These are phyloP conservation scores for Ectropis grisescens DNA, from an alignment of 1,140 invertebrate species.

Conservation along the genomic window DNA sequence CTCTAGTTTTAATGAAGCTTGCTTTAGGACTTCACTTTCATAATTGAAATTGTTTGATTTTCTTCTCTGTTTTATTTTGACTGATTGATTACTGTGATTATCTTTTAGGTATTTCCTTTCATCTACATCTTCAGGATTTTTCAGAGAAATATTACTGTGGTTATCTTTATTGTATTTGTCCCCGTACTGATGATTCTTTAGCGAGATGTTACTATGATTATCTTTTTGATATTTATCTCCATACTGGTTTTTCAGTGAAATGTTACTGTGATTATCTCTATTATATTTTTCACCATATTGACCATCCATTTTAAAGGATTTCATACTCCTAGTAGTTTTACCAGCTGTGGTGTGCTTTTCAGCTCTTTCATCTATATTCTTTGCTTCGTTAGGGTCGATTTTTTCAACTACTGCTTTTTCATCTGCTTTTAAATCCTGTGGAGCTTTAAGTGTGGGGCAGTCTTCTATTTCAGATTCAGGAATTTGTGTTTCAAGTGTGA, in stretches of 20 bases:
- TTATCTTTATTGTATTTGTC: slow-evolving; percentile 57
- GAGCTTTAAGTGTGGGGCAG: slow-evolving; percentile 60
- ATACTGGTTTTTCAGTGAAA: slow-evolving; percentile 49
- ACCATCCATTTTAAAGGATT: slow-evolving; percentile 54
- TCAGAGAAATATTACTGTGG: slow-evolving; percentile 50
- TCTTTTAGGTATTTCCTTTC: slow-evolving; percentile 56
- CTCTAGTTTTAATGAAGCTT: slow-evolving; percentile 61
- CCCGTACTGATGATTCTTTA: slow-evolving; percentile 44
- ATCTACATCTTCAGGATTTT: slow-evolving; percentile 44
- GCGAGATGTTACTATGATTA: slow-evolving; percentile 55
- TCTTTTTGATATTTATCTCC: slow-evolving; percentile 52
- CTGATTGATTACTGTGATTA: slow-evolving; percentile 56
- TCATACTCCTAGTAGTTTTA: slow-evolving; percentile 47
- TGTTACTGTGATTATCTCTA: slow-evolving; percentile 54
- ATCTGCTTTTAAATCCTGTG: slow-evolving; percentile 64
- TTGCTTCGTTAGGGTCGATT: slow-evolving; percentile 48
- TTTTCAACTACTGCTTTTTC: slow-evolving; percentile 57
- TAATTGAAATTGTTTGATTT: slow-evolving; percentile 61
- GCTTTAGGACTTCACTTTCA: slow-evolving; percentile 59
- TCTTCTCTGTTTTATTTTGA: slow-evolving; percentile 28
- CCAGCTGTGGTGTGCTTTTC: slow-evolving; percentile 45
- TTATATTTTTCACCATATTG: slow-evolving; percentile 53
- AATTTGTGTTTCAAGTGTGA: slow-evolving; percentile 52
- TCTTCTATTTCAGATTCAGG: slow-evolving; percentile 64
- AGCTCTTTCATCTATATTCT: slow-evolving; percentile 44